Percentiles rank a stretch among this genome's conserved stretches.
phyloP scores from a whole-genome alignment of 2,113 vertebrate genomes.

The Pelodiscus sinensis region DNA sequence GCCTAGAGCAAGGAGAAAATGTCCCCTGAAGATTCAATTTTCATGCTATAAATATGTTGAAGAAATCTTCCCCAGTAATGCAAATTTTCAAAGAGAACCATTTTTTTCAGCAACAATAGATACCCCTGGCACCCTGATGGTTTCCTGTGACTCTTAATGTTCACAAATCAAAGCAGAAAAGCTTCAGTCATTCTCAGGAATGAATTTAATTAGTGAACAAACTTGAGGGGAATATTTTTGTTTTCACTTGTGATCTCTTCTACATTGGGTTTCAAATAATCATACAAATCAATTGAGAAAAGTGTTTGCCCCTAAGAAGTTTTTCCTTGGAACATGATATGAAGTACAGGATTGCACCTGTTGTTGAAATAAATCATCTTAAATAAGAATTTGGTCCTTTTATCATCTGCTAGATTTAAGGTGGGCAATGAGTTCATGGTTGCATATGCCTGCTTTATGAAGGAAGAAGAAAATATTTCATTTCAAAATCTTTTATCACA shows the following conservation, averaged over 20 bases:
- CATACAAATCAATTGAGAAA: not conserved
- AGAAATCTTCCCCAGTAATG: not conserved
- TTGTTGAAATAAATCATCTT: not conserved
- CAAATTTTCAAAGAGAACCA: not conserved
- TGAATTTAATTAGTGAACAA: slow-evolving; percentile 35
- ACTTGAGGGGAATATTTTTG: not conserved
- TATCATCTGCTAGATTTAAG: not conserved
- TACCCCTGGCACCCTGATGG: not conserved
- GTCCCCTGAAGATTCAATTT: not conserved
- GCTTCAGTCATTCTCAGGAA: not conserved
- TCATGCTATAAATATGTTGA: not conserved
- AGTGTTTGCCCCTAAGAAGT: not conserved
- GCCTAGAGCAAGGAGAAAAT: not conserved
- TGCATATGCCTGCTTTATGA: not conserved
- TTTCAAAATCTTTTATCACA: not conserved
- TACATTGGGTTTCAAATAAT: not conserved
- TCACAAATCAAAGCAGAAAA: slow-evolving; percentile 5
- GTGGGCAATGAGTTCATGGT: not conserved
- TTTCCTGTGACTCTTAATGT: not conserved
- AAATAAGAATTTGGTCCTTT: not conserved
- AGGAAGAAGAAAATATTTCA: not conserved
- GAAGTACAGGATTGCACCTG: not conserved
- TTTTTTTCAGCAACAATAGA: not conserved
- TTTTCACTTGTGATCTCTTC: not conserved
- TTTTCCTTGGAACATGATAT: not conserved